Evolutionary conservation across 1,140 invertebrate species (phyloP).

Genomic region (Caerostris extrusa): DNA sequence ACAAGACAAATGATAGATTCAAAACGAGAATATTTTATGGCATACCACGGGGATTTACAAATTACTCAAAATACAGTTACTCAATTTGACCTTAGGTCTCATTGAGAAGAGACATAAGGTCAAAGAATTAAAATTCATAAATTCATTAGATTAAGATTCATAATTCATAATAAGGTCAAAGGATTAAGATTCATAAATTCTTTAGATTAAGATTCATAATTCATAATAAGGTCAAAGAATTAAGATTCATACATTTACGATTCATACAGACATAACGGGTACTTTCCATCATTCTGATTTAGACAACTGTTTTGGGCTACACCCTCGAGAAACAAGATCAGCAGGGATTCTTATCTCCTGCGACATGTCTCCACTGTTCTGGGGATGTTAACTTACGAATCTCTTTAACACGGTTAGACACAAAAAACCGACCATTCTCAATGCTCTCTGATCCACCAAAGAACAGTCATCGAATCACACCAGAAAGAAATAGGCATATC

Average conservation of each 20-base stretch:
- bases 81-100: neutral
- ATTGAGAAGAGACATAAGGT: too few species aligned
- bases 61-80: neutral
- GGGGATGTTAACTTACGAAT: conserved; percentile 9
- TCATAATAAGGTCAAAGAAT: conserved; percentile 48
- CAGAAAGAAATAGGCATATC: neutral
- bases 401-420: conserved; percentile 52
- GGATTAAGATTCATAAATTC: neutral
- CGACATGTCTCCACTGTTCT: conserved; percentile 28
- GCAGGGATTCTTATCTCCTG: conserved; percentile 25
- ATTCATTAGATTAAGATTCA: neutral
- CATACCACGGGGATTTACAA: too few species aligned
- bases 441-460: conserved; percentile 52
- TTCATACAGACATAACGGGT: neutral
- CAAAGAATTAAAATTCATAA: too few species aligned
- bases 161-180: too few species aligned
- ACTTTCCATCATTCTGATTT: conserved; percentile 38
- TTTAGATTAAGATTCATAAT: neutral
- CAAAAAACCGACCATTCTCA: conserved; percentile 12
- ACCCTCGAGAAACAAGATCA: conserved; percentile 14
- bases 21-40: neutral
- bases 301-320: neutral
- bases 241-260: neutral
- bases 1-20: conserved; percentile 25
- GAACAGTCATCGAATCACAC: neutral